Percentiles rank a stretch among this genome's conserved stretches.
phyloP scores from a whole-genome alignment of 35 echinoderm and acorn worm genomes.

The Eucidaris tribuloides region DNA sequence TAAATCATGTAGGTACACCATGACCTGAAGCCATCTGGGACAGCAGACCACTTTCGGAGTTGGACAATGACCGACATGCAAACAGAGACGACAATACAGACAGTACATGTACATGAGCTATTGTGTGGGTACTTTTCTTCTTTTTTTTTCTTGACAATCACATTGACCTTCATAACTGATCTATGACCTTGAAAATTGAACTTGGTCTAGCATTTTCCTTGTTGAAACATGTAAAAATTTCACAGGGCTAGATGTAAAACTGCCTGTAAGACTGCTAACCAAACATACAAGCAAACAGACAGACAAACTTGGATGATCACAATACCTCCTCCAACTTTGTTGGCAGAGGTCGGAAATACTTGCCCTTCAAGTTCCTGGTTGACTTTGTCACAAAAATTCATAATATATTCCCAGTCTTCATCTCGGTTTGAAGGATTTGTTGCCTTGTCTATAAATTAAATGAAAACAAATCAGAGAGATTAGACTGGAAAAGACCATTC shows the following conservation, averaged over 20 bases:
- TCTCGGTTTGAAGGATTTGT: conserved; percentile 90
- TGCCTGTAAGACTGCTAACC: background rate
- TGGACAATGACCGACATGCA: too few species aligned
- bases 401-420: conserved; percentile 96
- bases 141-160: too few species aligned
- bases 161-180: too few species aligned
- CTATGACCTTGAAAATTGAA: too few species aligned
- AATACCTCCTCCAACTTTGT: background rate
- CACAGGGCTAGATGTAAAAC: background rate
- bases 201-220: too few species aligned
- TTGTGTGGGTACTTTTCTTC: too few species aligned
- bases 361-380: conserved; percentile 94
- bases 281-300: background rate
- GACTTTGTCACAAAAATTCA: conserved; percentile 94
- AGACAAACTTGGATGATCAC: background rate
- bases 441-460: conserved; percentile 80
- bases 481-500: background rate
- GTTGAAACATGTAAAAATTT: too few species aligned
- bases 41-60: too few species aligned
- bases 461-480: background rate
- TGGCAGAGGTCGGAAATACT: background rate
- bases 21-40: too few species aligned
- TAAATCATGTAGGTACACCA: too few species aligned
- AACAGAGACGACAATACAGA: too few species aligned
- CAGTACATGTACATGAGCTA: too few species aligned